A percentile compares a stretch with the other conserved stretches of the same genome.
Evolutionary conservation across 2,888 invertebrate genomes (phyloP).

Genomic region (Drosophila pseudotakahashii): DNA sequence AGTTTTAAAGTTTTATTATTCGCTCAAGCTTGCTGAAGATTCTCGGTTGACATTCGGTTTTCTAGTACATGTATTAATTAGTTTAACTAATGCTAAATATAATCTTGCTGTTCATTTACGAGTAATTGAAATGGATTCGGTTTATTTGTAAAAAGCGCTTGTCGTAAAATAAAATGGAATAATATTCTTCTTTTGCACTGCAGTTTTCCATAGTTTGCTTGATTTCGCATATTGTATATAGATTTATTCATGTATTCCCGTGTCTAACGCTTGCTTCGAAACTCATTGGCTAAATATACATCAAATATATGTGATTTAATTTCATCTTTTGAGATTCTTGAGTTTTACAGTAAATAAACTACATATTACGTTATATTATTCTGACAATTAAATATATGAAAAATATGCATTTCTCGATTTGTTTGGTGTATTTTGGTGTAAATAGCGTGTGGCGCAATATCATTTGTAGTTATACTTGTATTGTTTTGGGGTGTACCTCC

Average conservation of each 20-base stretch:
- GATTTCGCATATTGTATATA: constrained; percentile 44
- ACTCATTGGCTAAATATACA: constrained; percentile 57
- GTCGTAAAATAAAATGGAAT: constrained; percentile 73
- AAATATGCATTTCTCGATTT: constrained; percentile 55
- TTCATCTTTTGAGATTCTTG: constrained; percentile 29
- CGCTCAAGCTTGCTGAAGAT: constrained; percentile 60
- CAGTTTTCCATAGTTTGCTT: constrained; percentile 61
- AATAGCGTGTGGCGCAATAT: constrained; percentile 67
- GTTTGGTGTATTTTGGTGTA: constrained; percentile 57
- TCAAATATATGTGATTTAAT: constrained; percentile 38
- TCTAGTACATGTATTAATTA: constrained; percentile 65
- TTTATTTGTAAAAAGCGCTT: constrained; percentile 70
- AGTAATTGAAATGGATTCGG: constrained; percentile 50
- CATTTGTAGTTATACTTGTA: constrained; percentile 37
- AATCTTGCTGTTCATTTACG: constrained; percentile 58
- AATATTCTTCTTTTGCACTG: constrained; percentile 68
- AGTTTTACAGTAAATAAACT: constrained; percentile 49
- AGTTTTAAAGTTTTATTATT: constrained; percentile 67
- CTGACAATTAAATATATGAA: constrained; percentile 56
- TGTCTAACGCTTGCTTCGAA: constrained; percentile 40
- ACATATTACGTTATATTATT: constrained; percentile 46
- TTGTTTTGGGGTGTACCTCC: constrained; percentile 53
- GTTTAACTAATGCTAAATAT: constrained; percentile 77
- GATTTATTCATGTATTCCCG: constrained; percentile 25
- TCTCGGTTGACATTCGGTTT: constrained; percentile 70